phyloP scores from a whole-genome alignment of 2,888 invertebrate genomes.

The Cetonia aurata region DNA sequence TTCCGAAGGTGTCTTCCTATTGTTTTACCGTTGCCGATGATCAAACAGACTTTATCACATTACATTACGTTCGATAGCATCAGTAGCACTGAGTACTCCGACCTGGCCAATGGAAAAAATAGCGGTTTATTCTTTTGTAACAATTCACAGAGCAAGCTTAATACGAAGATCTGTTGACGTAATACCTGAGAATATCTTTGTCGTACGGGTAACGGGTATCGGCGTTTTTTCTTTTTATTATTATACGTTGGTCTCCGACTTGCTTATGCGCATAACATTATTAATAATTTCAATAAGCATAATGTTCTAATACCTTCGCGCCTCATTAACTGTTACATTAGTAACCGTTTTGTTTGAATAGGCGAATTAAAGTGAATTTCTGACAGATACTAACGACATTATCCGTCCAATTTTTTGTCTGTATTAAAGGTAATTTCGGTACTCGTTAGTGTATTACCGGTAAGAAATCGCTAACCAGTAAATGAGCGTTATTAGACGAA shows the following conservation, averaged over 20 bases:
- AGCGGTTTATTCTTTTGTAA: conserved; percentile 21
- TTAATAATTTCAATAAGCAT: not conserved
- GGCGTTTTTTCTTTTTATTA: not conserved
- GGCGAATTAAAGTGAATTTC: no score
- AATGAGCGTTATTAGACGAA: conserved; percentile 20
- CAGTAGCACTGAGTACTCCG: not conserved
- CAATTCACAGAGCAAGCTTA: not conserved
- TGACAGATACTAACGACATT: no score
- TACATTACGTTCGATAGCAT: conserved; percentile 5
- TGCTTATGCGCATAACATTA: conserved; percentile 4
- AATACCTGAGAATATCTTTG: conserved; percentile 6
- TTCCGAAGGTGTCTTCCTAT: conserved; percentile 10
- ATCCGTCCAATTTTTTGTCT: no score
- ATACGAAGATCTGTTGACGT: conserved; percentile 11
- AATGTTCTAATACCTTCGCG: no score
- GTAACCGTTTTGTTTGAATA: no score
- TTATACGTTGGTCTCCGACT: not conserved
- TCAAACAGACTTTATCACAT: conserved; percentile 1
- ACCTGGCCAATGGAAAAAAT: not conserved
- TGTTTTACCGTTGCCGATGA: conserved; percentile 8
- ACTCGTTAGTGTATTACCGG: conserved; percentile 3
- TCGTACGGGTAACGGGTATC: not conserved
- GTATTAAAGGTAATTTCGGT: conserved; percentile 1
- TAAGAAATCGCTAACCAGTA: conserved; percentile 2
- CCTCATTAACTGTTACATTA: no score